Conservation (phyloP, 2,113 vertebrate genomes). For the Leiothrix lutea region DNA sequence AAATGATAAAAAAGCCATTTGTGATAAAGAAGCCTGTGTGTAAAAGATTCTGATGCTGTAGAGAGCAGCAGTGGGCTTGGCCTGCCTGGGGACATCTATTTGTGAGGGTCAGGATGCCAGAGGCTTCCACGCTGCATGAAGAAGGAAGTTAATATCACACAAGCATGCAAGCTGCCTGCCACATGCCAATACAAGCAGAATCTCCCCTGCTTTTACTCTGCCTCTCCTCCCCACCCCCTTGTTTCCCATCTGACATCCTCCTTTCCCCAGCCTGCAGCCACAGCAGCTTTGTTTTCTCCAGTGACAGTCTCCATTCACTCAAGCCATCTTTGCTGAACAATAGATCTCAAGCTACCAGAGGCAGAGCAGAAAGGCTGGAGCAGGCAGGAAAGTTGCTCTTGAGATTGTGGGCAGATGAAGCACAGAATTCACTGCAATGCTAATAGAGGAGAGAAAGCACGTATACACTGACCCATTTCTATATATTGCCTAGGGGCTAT, state of each 20-base stretch:
- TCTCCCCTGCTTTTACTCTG: not conserved
- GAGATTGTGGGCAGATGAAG: not conserved
- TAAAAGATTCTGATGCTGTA: not conserved
- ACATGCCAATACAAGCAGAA: not conserved
- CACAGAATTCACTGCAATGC: not conserved
- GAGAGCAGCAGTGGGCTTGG: not conserved
- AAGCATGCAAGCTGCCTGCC: not conserved
- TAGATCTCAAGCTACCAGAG: not conserved
- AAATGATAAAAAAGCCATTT: not conserved
- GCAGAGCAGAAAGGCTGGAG: not conserved
- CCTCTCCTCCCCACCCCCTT: not conserved
- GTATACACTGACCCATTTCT: not conserved
- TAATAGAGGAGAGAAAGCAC: not conserved
- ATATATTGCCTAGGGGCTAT: not conserved
- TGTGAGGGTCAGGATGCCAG: not conserved
- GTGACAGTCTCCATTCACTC: not conserved
- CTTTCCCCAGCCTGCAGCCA: not conserved
- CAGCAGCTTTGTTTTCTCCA: not conserved
- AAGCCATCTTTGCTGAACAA: not conserved
- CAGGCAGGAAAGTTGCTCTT: not conserved
- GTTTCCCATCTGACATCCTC: not conserved
- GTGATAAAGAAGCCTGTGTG: not conserved
- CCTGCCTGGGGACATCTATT: not conserved
- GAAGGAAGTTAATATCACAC: not conserved
- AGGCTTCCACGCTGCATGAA: not conserved